Evolutionary conservation across 1,140 invertebrate species (phyloP).

Genomic region (Maconellicoccus hirsutus): DNA sequence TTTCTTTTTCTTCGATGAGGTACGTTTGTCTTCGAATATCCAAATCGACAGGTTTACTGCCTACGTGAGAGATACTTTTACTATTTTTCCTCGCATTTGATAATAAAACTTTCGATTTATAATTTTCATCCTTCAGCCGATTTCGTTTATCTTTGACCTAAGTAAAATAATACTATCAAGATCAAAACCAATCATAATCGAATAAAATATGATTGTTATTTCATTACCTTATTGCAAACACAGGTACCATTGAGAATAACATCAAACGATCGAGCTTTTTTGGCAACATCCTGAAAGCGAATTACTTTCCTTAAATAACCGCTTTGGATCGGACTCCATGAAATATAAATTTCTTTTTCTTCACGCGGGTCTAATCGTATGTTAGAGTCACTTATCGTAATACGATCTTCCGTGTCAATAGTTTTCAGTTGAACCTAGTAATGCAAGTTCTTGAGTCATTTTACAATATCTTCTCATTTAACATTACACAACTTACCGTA

Average conservation of each 20-base stretch:
- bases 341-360: conserved; percentile 6
- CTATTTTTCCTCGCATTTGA: too few relatives aligned
- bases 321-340: background rate
- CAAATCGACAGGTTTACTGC: too few relatives aligned
- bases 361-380: background rate
- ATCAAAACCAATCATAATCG: too few relatives aligned
- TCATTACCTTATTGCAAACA: background rate
- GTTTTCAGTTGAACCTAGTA: background rate
- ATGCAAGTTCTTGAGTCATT: background rate
- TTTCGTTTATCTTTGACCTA: background rate
- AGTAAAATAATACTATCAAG: background rate
- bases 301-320: conserved; percentile 12
- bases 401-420: background rate
- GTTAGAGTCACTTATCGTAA: background rate
- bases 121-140: background rate
- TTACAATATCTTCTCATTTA: background rate
- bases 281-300: background rate
- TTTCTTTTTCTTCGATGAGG: conserved; percentile 23
- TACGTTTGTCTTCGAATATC: conserved; percentile 18
- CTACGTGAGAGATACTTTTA: too few relatives aligned
- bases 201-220: too few relatives aligned
- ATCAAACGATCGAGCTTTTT: conserved; percentile 2
- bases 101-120: background rate
- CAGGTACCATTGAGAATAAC: background rate
- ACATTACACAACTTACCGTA: background rate